phyloP scores from a whole-genome alignment of 1,140 invertebrate genomes.

The Sycobia sp. region DNA sequence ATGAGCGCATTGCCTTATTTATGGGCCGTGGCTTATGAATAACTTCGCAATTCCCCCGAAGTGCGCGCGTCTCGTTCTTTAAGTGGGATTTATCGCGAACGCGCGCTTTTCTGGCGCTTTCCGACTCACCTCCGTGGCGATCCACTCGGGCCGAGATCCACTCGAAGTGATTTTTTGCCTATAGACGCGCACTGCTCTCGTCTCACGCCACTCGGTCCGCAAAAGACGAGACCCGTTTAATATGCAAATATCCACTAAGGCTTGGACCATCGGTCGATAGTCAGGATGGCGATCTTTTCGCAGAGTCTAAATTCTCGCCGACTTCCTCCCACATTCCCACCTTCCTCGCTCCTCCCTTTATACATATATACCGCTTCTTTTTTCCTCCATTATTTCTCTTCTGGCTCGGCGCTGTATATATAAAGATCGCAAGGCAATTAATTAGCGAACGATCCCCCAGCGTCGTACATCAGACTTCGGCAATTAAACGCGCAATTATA shows the following conservation, averaged over 20 bases:
- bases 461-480: constrained; percentile 46
- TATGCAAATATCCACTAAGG: constrained; percentile 10
- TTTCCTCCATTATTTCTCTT: not conserved
- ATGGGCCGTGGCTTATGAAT: constrained; percentile 36
- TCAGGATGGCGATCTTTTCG: not conserved
- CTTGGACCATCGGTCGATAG: not conserved
- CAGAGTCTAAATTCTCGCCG: too few species aligned
- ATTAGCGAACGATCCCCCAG: constrained; percentile 42
- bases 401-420: constrained; percentile 1
- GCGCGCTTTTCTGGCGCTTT: constrained; percentile 1
- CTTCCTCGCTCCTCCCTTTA: not conserved
- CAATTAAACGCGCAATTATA: constrained; percentile 55
- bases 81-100: constrained; percentile 35
- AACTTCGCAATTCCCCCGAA: not conserved
- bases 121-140: not conserved
- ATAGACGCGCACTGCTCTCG: too few species aligned
- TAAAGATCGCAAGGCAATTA: constrained; percentile 42
- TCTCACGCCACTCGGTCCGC: not conserved
- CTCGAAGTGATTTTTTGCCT: constrained; percentile 19
- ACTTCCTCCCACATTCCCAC: too few species aligned
- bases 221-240: not conserved
- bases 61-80: not conserved
- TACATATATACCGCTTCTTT: not conserved
- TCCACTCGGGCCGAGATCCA: not conserved
- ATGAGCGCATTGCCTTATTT: constrained; percentile 26